phyloP scores from a whole-genome alignment of 23 tunicate genomes.

The Pegea sp. region DNA sequence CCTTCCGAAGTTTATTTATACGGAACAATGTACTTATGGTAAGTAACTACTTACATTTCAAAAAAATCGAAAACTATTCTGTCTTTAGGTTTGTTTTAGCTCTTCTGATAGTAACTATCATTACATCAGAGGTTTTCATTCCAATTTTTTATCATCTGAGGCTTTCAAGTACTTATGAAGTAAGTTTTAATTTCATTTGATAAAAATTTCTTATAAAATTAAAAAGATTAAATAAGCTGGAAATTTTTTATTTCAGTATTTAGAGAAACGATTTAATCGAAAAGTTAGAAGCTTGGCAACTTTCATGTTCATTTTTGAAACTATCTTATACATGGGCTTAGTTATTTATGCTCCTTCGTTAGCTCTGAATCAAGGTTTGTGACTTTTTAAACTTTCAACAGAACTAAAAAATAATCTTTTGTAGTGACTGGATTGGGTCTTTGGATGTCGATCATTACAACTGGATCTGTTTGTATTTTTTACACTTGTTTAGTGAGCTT shows the following conservation, averaged over 20 bases:
- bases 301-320: constrained; percentile 9
- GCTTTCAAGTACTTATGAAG: constrained; percentile 54
- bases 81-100: constrained; percentile 19
- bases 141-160: constrained; percentile 35
- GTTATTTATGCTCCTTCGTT: constrained; percentile 64
- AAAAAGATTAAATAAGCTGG: background rate
- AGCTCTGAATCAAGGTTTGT: constrained; percentile 25
- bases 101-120: constrained; percentile 17
- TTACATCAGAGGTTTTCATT: constrained; percentile 35
- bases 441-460: constrained; percentile 49
- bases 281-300: constrained; percentile 13
- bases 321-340: constrained; percentile 16
- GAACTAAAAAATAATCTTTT: constrained; percentile 3
- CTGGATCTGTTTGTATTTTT: constrained; percentile 63
- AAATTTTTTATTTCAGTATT: constrained; percentile 18
- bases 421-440: constrained; percentile 60
- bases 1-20: constrained; percentile 83
- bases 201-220: background rate
- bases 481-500: constrained; percentile 67
- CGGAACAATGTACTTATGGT: constrained; percentile 99
- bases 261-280: constrained; percentile 27
- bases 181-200: constrained; percentile 1
- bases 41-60: constrained; percentile 3
- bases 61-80: no score
- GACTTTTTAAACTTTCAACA: background rate